Base-by-base conservation (phyloP, 1,140 invertebrate species). In the Xylocopa sonorina region DNA sequence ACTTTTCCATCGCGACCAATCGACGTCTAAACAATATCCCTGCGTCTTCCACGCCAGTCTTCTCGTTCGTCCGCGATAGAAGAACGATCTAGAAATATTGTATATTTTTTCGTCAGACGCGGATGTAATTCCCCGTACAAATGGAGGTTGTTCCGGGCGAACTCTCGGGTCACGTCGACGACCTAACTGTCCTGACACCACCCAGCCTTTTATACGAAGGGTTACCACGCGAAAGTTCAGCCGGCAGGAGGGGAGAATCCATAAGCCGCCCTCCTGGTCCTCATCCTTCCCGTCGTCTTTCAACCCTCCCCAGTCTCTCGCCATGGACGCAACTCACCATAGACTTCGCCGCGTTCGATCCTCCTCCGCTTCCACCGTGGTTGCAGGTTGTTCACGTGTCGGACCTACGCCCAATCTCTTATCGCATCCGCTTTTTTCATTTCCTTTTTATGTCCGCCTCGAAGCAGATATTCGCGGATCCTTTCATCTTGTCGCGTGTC, bases 131-230 rank as follows among this genome's bases (percentile, higher is more conserved):
- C 87, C 81, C 79, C 81, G 82, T 89, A 88, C 88, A 88, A 89
- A 89, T 85, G 88, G 86, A 86, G 84, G 86, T 87, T 90, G 80
- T 90, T 87, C 83, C 83, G 82, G 62, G 84, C 78, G 80, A 89
- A 84, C 81, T 88, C 87, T 84, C 57, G 85, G 88, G 84, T 90
- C 88, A 90, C 88, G 89, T 90, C 88, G 83, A 84, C 84, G 86
- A 89, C 87, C 88, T 87, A 89, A 90, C 89, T 83, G 88, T 86
- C 83, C 86, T 87, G 88, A 89, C 87, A 89, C 86, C 77, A 85
- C 67, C 66, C 75, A 83, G 73, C 83, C 83, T 88, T 90, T 86
- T 86, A 82, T 88, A 84, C 86, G 77, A 89, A 84, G 84, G 85
- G 86, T 88, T 88, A 84, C 86, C 80, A 63, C 80, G 82, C 69